Conservation (phyloP, 2,888 invertebrate species). For the Cheilosia impressa region DNA sequence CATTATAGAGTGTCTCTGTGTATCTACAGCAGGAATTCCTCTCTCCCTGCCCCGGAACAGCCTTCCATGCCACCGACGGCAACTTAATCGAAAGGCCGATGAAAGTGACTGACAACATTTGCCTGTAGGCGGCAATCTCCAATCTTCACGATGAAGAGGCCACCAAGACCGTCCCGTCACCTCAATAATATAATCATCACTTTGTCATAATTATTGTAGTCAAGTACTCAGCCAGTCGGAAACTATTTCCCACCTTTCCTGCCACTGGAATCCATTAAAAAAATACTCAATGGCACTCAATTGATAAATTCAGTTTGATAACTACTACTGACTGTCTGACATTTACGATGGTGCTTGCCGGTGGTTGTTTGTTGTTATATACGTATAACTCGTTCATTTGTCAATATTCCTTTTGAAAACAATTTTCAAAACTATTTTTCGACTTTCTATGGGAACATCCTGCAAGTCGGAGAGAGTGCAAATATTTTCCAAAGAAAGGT, state of each 20-base stretch:
- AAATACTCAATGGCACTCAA: slow-evolving; percentile 60
- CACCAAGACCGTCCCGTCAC: slow-evolving; percentile 6
- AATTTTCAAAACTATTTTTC: slow-evolving; percentile 32
- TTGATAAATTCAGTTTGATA: slow-evolving; percentile 64
- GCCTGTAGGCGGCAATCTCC: neutral
- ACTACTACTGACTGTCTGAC: slow-evolving; percentile 55
- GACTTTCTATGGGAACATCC: slow-evolving; percentile 1
- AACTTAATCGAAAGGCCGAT: slow-evolving; percentile 20
- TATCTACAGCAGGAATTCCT: neutral
- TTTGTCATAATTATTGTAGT: slow-evolving; percentile 58
- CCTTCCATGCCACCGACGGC: neutral
- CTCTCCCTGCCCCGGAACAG: neutral
- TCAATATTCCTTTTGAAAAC: slow-evolving; percentile 20
- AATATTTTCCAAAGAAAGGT: neutral
- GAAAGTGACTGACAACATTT: neutral
- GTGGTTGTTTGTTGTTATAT: neutral
- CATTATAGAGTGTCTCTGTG: neutral
- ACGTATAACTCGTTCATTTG: slow-evolving; percentile 12
- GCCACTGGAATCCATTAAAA: slow-evolving; percentile 56
- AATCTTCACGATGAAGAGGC: neutral
- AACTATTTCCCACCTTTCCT: slow-evolving; percentile 37
- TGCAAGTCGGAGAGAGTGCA: neutral
- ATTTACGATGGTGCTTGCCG: slow-evolving; percentile 45
- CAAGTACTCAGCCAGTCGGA: slow-evolving; percentile 33
- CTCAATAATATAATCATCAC: slow-evolving; percentile 23